Evolutionary conservation across 2,888 invertebrate species (phyloP), one percentile per base, ranked within the genome.

Genomic region (Melieria omissa): DNA sequence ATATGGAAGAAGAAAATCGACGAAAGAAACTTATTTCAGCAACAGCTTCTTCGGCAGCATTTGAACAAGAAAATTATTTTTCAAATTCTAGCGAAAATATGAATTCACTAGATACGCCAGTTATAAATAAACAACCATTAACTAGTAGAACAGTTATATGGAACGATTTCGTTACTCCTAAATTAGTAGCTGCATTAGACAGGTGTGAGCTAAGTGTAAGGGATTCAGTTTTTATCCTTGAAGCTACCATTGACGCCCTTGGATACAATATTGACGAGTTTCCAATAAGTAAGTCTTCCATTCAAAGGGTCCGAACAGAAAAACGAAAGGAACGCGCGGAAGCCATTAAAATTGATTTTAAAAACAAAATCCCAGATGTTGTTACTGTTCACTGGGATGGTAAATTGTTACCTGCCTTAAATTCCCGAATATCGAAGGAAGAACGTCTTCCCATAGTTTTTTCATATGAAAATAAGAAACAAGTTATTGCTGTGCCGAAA

Each of bases 1-100:
- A 5, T 41, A 7, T 65, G 12, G 57, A 65, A 65, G 57, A 71
- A 72, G 70, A 75, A n/a, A 68, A 73, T 49, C 9, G 41, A 7
- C 14, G n/a, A 52, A 12, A 8, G 41, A 64, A 54, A 52, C 1
- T 49, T 8, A 64, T 49, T 12, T 14, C 4, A 9, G 45, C 46
- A 61, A 46, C 14, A 5, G 44, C 9, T 16, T 61, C 16, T 9
- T n/a, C 45, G 61, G n/a, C n/a, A n/a, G 16, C 46, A 61, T 61
- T 46, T 42, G 12, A 6, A 60, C n/a, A 41, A 42, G n/a, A n/a
- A n/a, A n/a, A n/a, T n/a, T n/a, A n/a, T n/a, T n/a, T n/a, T n/a
- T n/a, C n/a, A n/a, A n/a, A n/a, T n/a, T n/a, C n/a, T n/a, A n/a
- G n/a, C n/a, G n/a, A n/a, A n/a, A n/a, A n/a, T n/a, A n/a, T n/a